Conservation (phyloP, 2,797 vertebrate species). For the Scomberomorus guttatus region DNA sequence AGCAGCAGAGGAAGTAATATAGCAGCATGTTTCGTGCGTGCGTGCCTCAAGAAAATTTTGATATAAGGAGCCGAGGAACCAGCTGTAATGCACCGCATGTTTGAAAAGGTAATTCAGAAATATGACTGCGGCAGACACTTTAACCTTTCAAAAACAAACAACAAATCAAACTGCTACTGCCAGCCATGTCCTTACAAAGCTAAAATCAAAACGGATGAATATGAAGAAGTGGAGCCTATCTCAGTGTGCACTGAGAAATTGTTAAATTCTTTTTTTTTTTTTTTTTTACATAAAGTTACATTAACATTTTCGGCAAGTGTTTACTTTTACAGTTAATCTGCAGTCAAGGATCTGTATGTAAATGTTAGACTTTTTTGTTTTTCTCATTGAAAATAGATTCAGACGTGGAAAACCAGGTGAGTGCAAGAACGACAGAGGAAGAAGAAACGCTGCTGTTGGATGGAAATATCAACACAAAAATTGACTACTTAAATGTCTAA, state of each 20-base stretch:
- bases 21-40: neutral
- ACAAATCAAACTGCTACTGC: slow-evolving; percentile 23
- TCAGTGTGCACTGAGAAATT: neutral
- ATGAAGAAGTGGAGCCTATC: neutral
- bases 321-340: neutral
- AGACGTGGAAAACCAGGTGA: neutral
- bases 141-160: slow-evolving; percentile 49
- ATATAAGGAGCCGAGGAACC: slow-evolving; percentile 26
- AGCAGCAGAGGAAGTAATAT: neutral
- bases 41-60: slow-evolving; percentile 24
- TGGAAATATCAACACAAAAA: neutral
- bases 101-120: slow-evolving; percentile 50
- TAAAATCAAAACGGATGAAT: slow-evolving; percentile 4
- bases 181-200: neutral
- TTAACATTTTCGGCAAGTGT: neutral
- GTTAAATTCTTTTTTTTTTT: neutral
- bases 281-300: neutral
- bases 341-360: neutral
- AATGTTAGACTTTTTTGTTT: no score
- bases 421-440: neutral
- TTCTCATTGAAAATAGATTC: no score
- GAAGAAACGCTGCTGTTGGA: neutral
- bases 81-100: slow-evolving; percentile 23
- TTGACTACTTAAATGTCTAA: neutral
- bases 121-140: slow-evolving; percentile 37